Evolutionary conservation across 2,888 invertebrate genomes (phyloP).

Genomic region (Toxonevra muliebris): DNA sequence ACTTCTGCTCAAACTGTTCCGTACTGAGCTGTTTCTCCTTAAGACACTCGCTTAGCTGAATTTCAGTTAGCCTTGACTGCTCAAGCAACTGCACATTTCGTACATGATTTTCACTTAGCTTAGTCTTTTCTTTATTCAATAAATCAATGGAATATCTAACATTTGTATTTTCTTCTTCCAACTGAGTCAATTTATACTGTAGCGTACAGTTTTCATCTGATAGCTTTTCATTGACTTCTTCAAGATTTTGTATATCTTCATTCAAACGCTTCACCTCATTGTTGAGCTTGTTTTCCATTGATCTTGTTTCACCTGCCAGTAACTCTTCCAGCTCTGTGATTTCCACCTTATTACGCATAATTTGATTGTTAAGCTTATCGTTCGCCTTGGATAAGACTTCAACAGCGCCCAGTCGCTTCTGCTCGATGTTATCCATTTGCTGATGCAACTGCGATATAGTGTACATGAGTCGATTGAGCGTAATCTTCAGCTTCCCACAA

Average conservation of each 20-base stretch:
- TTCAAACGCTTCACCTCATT: slow-evolving; percentile 43
- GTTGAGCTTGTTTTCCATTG: slow-evolving; percentile 33
- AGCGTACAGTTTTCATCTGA: slow-evolving; percentile 38
- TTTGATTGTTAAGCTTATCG: slow-evolving; percentile 31
- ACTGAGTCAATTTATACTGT: slow-evolving; percentile 30
- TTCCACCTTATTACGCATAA: slow-evolving; percentile 30
- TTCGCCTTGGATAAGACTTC: slow-evolving; percentile 30
- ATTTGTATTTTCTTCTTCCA: slow-evolving; percentile 29
- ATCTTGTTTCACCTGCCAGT: slow-evolving; percentile 35
- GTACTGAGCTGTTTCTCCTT: slow-evolving; percentile 16
- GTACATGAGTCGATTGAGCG: slow-evolving; percentile 33
- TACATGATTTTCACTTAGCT: slow-evolving; percentile 29
- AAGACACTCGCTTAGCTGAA: slow-evolving; percentile 13
- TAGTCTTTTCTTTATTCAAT: slow-evolving; percentile 27
- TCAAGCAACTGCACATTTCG: slow-evolving; percentile 24
- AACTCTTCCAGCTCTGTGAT: slow-evolving; percentile 38
- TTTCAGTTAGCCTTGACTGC: slow-evolving; percentile 30
- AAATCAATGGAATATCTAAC: slow-evolving; percentile 17
- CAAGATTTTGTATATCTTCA: slow-evolving; percentile 40
- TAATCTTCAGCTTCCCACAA: slow-evolving; percentile 26
- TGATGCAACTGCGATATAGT: slow-evolving; percentile 29
- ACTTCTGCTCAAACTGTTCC: slow-evolving; percentile 28
- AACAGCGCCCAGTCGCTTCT: slow-evolving; percentile 27
- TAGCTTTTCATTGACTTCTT: slow-evolving; percentile 42
- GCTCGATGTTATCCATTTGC: slow-evolving; percentile 26